These are phyloP conservation scores for Piscicola geometra DNA, from an alignment of 2,888 invertebrate species.

Conservation along the genomic window DNA sequence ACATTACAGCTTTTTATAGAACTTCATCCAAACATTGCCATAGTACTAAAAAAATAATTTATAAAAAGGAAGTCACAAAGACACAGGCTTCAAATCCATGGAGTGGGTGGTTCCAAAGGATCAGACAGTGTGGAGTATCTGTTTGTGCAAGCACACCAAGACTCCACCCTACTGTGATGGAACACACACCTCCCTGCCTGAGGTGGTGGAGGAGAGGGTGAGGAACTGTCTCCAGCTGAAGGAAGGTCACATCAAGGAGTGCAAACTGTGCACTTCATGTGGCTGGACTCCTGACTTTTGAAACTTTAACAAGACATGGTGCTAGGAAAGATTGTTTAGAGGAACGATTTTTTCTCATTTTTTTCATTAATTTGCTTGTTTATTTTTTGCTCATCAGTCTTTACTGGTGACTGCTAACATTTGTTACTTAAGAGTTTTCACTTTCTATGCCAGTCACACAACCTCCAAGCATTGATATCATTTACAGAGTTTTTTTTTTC, in stretches of 20 bases:
- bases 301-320: too few relatives aligned
- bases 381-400: too few relatives aligned
- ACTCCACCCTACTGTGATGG: conserved; percentile 50
- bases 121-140: conserved; percentile 47
- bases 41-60: background rate
- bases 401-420: too few relatives aligned
- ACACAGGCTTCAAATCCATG: conserved; percentile 48
- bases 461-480: too few relatives aligned
- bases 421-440: too few relatives aligned
- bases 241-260: conserved; percentile 36
- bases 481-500: too few relatives aligned
- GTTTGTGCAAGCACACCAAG: conserved; percentile 51
- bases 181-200: conserved; percentile 48
- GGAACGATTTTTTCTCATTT: too few relatives aligned
- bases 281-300: conserved; percentile 51
- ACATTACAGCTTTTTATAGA: background rate
- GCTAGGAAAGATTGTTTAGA: too few relatives aligned
- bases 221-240: conserved; percentile 43
- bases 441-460: too few relatives aligned
- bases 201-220: conserved; percentile 45
- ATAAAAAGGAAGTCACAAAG: conserved; percentile 48
- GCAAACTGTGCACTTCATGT: conserved; percentile 49
- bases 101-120: conserved; percentile 48
- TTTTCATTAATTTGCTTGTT: too few relatives aligned
- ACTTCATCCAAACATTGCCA: background rate